These are phyloP conservation scores for Frankliniella fusca DNA, from an alignment of 2,888 invertebrate genomes.

Conservation along the genomic window DNA sequence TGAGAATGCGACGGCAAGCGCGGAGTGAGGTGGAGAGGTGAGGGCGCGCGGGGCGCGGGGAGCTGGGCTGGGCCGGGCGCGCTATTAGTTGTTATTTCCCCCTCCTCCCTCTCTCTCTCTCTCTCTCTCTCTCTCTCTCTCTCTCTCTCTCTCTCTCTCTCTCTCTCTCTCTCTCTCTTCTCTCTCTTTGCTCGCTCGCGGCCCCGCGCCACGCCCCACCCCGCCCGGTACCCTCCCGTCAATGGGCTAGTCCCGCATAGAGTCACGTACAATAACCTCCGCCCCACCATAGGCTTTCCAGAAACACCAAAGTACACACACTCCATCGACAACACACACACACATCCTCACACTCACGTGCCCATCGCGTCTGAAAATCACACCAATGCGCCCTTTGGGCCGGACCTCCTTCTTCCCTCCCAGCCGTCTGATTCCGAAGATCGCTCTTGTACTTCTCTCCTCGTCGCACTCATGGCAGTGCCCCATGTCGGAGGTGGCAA, in stretches of 20 bases:
- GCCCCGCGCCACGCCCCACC: neutral
- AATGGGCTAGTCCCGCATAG: neutral
- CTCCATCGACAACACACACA: neutral
- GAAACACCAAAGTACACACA: neutral
- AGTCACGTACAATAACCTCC: constrained; percentile 9
- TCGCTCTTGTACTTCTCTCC: too few species aligned
- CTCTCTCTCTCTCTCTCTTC: neutral
- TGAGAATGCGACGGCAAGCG: too few species aligned
- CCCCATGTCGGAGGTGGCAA: too few species aligned
- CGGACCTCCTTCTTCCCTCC: too few species aligned
- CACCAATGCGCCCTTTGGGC: too few species aligned
- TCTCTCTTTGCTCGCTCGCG: neutral
- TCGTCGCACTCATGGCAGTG: too few species aligned
- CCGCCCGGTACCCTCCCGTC: neutral
- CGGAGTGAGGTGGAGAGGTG: too few species aligned
- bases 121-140: too few species aligned
- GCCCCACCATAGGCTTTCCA: neutral
- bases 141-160: too few species aligned
- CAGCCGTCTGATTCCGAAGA: too few species aligned
- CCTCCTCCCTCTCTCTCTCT: neutral
- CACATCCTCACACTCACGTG: neutral
- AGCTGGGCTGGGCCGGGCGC: too few species aligned
- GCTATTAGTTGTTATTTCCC: neutral
- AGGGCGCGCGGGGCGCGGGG: too few species aligned
- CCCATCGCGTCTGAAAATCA: neutral